phyloP scores from a whole-genome alignment of 2,797 vertebrate genomes.

The Diceros bicornis region DNA sequence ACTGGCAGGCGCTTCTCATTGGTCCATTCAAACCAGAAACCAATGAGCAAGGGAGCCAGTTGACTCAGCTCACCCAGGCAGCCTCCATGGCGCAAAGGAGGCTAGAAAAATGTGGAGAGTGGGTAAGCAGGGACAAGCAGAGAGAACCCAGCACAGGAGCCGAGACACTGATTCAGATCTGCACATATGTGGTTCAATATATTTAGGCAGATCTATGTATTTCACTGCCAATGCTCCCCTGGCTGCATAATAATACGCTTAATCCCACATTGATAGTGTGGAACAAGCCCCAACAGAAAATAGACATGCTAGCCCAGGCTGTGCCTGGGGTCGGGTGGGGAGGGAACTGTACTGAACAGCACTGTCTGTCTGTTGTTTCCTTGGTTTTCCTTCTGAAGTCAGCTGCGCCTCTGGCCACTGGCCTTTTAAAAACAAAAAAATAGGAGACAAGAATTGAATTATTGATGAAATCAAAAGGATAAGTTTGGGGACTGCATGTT shows the following conservation, averaged over 20 bases:
- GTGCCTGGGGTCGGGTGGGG: too few species aligned
- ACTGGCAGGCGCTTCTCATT: not conserved
- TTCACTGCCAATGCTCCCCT: not conserved
- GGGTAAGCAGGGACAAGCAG: not conserved
- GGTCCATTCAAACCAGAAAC: not conserved
- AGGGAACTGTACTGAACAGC: not conserved
- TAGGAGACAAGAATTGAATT: not conserved
- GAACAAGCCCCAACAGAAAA: not conserved
- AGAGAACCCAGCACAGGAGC: not conserved
- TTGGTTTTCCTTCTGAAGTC: slow-evolving; percentile 1
- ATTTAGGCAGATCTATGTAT: not conserved
- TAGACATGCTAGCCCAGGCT: not conserved
- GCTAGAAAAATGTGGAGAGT: too few species aligned
- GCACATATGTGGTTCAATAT: not conserved
- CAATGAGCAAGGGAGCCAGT: not conserved
- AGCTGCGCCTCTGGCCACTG: not conserved
- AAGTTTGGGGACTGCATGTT: slow-evolving; percentile 12
- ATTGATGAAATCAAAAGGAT: slow-evolving; percentile 47
- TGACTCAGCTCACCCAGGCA: not conserved
- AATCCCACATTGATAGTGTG: not conserved
- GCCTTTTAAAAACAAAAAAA: not conserved
- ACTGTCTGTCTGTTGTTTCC: too few species aligned
- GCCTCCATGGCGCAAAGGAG: not conserved
- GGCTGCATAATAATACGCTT: not conserved
- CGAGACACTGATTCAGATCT: not conserved